phyloP scores from a whole-genome alignment of 2,797 vertebrate genomes.

The Pseudotriccus pelzelni region DNA sequence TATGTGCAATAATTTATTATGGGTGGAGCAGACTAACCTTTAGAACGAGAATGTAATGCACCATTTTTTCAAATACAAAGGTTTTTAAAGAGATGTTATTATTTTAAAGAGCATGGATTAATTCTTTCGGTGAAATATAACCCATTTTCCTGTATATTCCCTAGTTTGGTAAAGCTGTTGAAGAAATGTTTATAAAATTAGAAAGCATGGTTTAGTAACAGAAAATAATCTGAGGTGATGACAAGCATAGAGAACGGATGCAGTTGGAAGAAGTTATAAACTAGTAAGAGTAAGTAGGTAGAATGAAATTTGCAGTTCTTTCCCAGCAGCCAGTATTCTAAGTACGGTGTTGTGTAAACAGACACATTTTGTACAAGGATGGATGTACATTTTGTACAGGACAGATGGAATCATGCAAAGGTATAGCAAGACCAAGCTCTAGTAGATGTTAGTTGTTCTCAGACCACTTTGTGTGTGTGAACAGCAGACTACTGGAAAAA shows the following conservation, averaged over 20 bases:
- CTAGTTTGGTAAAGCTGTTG: neutral
- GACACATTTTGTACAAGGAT: accelerated
- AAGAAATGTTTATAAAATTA: neutral
- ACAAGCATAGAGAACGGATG: neutral
- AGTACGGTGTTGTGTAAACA: neutral
- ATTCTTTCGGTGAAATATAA: neutral
- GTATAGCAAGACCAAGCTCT: neutral
- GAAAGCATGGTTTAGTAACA: neutral
- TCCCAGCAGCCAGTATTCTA: neutral
- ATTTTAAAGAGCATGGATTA: neutral
- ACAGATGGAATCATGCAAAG: neutral
- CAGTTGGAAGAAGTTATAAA: neutral
- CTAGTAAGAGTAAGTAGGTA: neutral
- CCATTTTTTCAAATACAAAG: neutral
- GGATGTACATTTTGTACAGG: neutral
- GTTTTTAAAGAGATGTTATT: neutral
- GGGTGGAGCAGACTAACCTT: neutral
- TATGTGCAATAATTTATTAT: neutral
- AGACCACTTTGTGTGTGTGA: neutral
- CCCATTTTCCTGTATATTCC: neutral
- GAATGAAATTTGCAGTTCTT: neutral
- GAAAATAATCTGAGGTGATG: neutral
- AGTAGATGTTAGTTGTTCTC: neutral
- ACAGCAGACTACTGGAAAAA: neutral
- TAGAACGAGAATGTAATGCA: neutral